Conservation (phyloP, 2,888 invertebrate genomes). For the Drosophila falleni region DNA sequence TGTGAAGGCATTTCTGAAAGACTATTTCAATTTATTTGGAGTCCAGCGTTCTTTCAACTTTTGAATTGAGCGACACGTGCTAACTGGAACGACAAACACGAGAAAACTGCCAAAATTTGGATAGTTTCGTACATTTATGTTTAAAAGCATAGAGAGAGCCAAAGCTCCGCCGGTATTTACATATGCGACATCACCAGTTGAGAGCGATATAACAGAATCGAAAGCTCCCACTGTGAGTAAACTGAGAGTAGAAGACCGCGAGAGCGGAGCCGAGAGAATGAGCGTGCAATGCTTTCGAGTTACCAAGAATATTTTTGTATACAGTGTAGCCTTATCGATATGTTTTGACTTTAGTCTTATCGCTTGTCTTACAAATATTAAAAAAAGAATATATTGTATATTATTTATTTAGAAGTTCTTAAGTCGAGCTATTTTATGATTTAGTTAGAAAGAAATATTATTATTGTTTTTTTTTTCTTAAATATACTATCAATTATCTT, state of each 20-base stretch:
- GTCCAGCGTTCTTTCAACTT: neutral
- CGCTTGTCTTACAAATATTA: too few relatives aligned
- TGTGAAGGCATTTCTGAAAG: neutral
- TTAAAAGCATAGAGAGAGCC: neutral
- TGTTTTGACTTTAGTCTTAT: too few relatives aligned
- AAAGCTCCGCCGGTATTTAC: neutral
- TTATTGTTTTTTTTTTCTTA: too few relatives aligned
- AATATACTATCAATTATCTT: neutral
- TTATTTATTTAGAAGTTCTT: too few relatives aligned
- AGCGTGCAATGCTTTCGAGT: neutral
- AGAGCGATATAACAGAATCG: slow-evolving; percentile 29
- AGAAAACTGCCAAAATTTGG: slow-evolving; percentile 23
- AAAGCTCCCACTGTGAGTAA: slow-evolving; percentile 9
- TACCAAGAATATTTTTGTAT: too few relatives aligned
- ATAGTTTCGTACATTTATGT: slow-evolving; percentile 7
- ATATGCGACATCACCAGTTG: slow-evolving; percentile 62
- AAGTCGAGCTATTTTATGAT: neutral
- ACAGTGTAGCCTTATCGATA: too few relatives aligned
- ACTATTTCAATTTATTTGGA: neutral
- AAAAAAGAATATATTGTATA: too few relatives aligned
- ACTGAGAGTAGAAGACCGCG: neutral
- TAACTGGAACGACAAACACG: neutral
- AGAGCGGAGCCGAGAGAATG: neutral
- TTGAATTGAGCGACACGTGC: neutral
- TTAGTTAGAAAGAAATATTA: too few relatives aligned